Percentiles rank a stretch among this genome's conserved stretches.
Conservation (phyloP, 1,140 invertebrate species). For the Neelides sp. region DNA sequence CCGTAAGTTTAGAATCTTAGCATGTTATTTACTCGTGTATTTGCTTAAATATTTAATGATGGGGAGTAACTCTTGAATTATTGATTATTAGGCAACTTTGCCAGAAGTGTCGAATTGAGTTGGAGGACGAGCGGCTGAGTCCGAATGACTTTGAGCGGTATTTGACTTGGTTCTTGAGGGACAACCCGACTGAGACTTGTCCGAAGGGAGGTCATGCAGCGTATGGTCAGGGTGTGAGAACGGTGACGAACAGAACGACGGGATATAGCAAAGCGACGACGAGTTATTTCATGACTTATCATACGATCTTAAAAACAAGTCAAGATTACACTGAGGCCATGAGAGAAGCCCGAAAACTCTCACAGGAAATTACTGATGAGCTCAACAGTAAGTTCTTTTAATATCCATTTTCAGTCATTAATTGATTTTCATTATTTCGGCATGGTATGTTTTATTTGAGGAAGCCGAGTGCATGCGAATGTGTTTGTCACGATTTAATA, state of each 20-base stretch:
- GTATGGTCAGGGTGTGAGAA: constrained; percentile 49
- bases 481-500: too few species aligned
- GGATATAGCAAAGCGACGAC: constrained; percentile 44
- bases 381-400: constrained; percentile 47
- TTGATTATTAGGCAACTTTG: constrained; percentile 34
- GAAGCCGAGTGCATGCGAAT: too few species aligned
- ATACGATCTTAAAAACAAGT: constrained; percentile 83
- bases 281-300: constrained; percentile 90
- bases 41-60: neutral
- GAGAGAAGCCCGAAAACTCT: constrained; percentile 60
- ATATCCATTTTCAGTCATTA: too few species aligned
- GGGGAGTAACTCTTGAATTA: neutral
- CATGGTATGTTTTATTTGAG: too few species aligned
- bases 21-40: too few species aligned
- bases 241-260: constrained; percentile 29
- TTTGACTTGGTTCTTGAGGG: constrained; percentile 73
- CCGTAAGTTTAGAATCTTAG: neutral
- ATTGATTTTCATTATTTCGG: too few species aligned
- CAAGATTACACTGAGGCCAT: constrained; percentile 84
- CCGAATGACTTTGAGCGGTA: constrained; percentile 63
- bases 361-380: constrained; percentile 67
- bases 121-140: constrained; percentile 38
- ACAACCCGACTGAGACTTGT: constrained; percentile 71
- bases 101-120: constrained; percentile 40
- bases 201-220: constrained; percentile 77